Evolutionary conservation across 2,888 invertebrate species (phyloP).

Genomic region (Hypomecis punctinalis): DNA sequence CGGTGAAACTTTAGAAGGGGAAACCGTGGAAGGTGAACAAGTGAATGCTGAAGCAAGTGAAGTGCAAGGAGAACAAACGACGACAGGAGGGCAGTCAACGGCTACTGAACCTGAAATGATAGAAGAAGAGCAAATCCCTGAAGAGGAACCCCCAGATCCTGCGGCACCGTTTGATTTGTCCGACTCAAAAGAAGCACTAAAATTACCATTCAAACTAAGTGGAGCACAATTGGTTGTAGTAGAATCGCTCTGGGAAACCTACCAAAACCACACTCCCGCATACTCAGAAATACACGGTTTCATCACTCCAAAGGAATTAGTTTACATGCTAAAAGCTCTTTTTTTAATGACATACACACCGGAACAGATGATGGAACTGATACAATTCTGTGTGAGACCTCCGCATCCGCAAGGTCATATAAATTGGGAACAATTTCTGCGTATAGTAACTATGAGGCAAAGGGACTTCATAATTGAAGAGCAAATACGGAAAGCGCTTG

Average conservation of each 20-base stretch:
- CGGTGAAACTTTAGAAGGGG: slow-evolving; percentile 7
- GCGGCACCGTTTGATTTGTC: slow-evolving; percentile 68
- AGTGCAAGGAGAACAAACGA: slow-evolving; percentile 44
- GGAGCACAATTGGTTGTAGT: slow-evolving; percentile 72
- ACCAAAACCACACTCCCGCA: slow-evolving; percentile 72
- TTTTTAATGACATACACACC: slow-evolving; percentile 70
- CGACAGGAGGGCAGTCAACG: slow-evolving; percentile 43
- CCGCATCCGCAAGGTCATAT: slow-evolving; percentile 71
- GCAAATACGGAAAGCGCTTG: slow-evolving; percentile 67
- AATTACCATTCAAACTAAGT: slow-evolving; percentile 64
- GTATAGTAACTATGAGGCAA: slow-evolving; percentile 71
- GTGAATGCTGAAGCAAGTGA: slow-evolving; percentile 39
- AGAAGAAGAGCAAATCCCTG: slow-evolving; percentile 62
- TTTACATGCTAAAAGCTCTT: slow-evolving; percentile 72
- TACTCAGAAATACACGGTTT: slow-evolving; percentile 68
- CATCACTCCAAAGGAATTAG: slow-evolving; percentile 70
- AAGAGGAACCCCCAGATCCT: slow-evolving; percentile 72
- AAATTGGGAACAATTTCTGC: slow-evolving; percentile 68
- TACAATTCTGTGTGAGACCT: slow-evolving; percentile 68
- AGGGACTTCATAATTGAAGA: slow-evolving; percentile 68
- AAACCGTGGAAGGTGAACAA: slow-evolving; percentile 34
- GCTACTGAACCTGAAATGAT: slow-evolving; percentile 47
- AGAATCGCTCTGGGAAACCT: slow-evolving; percentile 71
- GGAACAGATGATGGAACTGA: slow-evolving; percentile 71
- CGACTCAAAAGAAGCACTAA: slow-evolving; percentile 70